phyloP scores from a whole-genome alignment of 2,797 vertebrate species.

The Acanthopagrus latus region DNA sequence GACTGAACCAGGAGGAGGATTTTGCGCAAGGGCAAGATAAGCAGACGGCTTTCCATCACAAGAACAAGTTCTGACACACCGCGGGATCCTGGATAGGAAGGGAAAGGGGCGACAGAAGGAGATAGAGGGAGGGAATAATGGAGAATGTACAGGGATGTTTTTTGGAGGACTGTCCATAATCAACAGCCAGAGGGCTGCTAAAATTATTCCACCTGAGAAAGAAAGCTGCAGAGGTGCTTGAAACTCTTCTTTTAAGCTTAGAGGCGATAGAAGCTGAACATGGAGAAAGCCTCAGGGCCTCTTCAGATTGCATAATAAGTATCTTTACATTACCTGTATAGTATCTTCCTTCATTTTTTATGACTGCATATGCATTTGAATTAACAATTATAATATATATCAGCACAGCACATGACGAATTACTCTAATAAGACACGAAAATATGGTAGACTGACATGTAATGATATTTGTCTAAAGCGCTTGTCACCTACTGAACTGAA shows the following conservation, averaged over 20 bases:
- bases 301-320: conserved; percentile 1
- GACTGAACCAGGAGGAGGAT: conserved; percentile 53
- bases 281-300: neutral
- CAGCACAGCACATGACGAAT: neutral
- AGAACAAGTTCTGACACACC: conserved; percentile 74
- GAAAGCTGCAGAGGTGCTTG: neutral
- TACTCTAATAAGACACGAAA: conserved; percentile 5
- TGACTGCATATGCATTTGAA: neutral
- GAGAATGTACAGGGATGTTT: neutral
- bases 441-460: neutral
- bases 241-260: conserved; percentile 1
- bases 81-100: conserved; percentile 58
- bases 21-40: conserved; percentile 47
- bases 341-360: neutral
- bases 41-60: conserved; percentile 54
- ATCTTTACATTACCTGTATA: conserved; percentile 7
- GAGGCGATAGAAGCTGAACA: neutral
- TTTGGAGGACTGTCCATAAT: conserved; percentile 28
- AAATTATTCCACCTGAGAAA: conserved; percentile 12
- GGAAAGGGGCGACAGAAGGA: conserved; percentile 24
- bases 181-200: neutral
- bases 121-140: conserved; percentile 27
- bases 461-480: neutral
- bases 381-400: neutral
- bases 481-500: neutral